Conservation (phyloP, 2,113 vertebrate genomes). For the Rhabdornis inornatus region DNA sequence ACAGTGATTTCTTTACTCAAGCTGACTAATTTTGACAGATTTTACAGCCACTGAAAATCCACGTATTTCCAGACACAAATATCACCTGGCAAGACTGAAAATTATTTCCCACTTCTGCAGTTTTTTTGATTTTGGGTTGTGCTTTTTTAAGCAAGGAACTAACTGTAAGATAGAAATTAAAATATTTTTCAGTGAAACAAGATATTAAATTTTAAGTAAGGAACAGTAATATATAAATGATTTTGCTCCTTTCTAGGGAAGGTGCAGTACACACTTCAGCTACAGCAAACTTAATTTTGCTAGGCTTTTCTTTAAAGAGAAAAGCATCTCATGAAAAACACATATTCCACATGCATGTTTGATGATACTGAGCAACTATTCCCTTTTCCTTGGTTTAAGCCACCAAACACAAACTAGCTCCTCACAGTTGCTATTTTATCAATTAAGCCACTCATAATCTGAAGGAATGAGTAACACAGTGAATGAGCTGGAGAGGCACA, state of each 20-base stretch:
- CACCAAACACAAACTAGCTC: neutral
- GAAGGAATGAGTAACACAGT: neutral
- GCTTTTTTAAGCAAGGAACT: neutral
- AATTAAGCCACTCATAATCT: neutral
- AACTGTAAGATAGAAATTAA: neutral
- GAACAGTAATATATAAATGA: neutral
- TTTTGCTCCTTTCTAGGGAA: neutral
- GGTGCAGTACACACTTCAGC: neutral
- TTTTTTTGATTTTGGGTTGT: neutral
- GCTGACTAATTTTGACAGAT: neutral
- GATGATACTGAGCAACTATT: neutral
- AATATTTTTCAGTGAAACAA: neutral
- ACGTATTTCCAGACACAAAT: neutral
- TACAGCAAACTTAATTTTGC: neutral
- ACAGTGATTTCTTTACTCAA: neutral
- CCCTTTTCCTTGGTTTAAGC: neutral
- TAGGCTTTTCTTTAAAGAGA: neutral
- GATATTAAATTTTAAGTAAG: neutral
- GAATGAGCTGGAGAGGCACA: neutral
- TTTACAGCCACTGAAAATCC: neutral
- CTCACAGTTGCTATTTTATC: neutral
- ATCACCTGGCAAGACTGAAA: neutral
- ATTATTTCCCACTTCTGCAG: neutral
- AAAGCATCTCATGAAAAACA: neutral
- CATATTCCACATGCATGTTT: neutral